phyloP scores from a whole-genome alignment of 2,113 vertebrate species.

The human (Homo sapiens) region DNA sequence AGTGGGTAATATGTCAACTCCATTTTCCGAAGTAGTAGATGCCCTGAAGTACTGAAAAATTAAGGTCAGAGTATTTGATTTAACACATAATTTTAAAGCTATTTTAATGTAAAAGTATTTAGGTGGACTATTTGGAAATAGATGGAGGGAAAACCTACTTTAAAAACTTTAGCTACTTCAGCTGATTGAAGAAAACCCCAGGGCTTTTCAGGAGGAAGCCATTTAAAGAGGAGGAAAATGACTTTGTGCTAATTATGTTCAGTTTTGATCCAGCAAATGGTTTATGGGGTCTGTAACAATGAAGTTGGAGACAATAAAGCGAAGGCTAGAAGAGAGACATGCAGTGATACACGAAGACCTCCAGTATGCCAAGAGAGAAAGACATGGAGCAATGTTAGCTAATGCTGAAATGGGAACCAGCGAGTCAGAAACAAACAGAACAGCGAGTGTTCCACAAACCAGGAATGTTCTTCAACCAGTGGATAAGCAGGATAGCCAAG shows the following conservation, averaged over 20 bases:
- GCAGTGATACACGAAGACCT: neutral
- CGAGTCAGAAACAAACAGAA: neutral
- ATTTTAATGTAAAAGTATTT: neutral
- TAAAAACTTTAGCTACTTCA: neutral
- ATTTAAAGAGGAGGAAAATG: slow-evolving; percentile 75
- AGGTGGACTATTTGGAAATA: neutral
- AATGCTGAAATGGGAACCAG: neutral
- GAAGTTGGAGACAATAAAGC: neutral
- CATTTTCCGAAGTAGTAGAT: neutral
- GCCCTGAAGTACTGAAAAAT: neutral
- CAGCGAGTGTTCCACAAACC: neutral
- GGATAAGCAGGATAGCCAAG: neutral
- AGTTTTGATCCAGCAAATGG: slow-evolving; percentile 68
- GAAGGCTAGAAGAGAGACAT: neutral
- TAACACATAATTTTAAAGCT: neutral
- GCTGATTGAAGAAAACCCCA: slow-evolving; percentile 64
- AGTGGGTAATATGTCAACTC: neutral
- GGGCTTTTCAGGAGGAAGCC: slow-evolving; percentile 73
- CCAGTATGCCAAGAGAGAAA: neutral
- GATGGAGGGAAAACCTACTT: neutral
- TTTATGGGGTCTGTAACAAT: slow-evolving; percentile 21
- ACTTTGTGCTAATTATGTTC: slow-evolving; percentile 66
- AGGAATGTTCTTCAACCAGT: neutral
- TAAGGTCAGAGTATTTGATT: neutral
- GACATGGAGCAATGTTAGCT: accelerated